A percentile compares a stretch with the other conserved stretches of the same genome.
These are phyloP conservation scores for Vannuccia rotundouncinata DNA, from an alignment of 2,888 invertebrate species.

Conservation along the genomic window DNA sequence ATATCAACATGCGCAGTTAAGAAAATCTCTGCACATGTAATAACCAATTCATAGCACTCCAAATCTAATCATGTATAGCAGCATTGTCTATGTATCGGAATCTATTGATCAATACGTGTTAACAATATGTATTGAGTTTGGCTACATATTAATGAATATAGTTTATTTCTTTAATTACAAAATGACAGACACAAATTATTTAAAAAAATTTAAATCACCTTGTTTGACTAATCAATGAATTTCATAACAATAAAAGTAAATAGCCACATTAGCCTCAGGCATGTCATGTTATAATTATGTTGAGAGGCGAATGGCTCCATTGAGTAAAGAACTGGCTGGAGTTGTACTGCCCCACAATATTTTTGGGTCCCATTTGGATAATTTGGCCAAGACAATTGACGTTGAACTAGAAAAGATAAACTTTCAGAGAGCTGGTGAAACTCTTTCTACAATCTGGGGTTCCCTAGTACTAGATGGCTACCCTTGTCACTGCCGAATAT, in stretches of 20 bases:
- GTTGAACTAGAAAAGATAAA: constrained; percentile 23
- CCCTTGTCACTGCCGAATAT: constrained; percentile 23
- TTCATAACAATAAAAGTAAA: background rate
- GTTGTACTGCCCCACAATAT: constrained; percentile 16
- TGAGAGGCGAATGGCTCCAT: constrained; percentile 21
- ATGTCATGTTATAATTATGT: constrained; percentile 26
- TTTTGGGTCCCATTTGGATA: constrained; percentile 26
- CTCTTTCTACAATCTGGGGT: constrained; percentile 26
- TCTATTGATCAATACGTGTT: constrained; percentile 23
- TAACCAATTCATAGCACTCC: constrained; percentile 26
- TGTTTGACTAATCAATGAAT: background rate
- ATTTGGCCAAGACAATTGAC: constrained; percentile 21
- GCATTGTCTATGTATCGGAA: constrained; percentile 17
- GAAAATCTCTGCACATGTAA: constrained; percentile 10
- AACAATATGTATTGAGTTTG: constrained; percentile 26
- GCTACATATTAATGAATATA: constrained; percentile 21
- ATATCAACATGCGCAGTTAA: constrained; percentile 20
- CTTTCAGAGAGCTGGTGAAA: constrained; percentile 26
- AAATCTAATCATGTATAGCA: constrained; percentile 20
- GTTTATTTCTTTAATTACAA: constrained; percentile 26
- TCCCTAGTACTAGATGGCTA: constrained; percentile 23
- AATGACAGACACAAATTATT: constrained; percentile 3
- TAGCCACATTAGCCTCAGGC: constrained; percentile 19
- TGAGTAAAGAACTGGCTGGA: constrained; percentile 26
- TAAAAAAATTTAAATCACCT: background rate